Base-by-base conservation (phyloP, 2,888 invertebrate species). In the Erebia ligea region DNA sequence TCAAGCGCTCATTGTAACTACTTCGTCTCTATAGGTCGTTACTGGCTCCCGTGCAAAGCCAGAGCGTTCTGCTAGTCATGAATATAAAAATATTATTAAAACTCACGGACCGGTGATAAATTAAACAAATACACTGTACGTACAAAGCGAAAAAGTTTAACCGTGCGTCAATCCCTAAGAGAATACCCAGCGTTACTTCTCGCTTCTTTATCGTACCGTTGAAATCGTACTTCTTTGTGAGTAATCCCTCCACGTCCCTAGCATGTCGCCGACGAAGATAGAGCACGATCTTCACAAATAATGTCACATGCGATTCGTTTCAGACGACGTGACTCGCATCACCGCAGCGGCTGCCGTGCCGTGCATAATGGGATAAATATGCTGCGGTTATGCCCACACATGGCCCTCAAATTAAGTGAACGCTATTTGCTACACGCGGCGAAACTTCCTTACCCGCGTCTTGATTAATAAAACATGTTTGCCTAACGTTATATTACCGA, bases 291-390 rank as follows among this genome's bases (percentile, higher is more conserved):
- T 92, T 93, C 92, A 92, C 92, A 93, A 93, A 93, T 93, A 93
- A 93, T 93, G 93, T 93, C 93, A 92, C 93, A 93, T 92, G 92
- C 92, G 93, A 93, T 93, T 93, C 92, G 92, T 93, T 93, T 92
- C 92, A 85, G 86, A 82, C 85, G 87, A 92, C 93, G 93, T 92
- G 93, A 91, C 93, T 91, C 90, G 92, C 92, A 92, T 93, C 89
- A 81, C 86, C 87, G 87, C 85, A 86, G 86, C 85, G 83, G 84
- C 84, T 84, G 76, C 71, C 79, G 78, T 77, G 90, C 91, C 91
- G 84, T 90, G 91, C 92, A 92, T 93, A 92, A 93, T 92, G 92
- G 92, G 92, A 90, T 92, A 92, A 92, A 92, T 92, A 91, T 92
- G 91, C 90, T 86, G 91, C 89, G 91, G 91, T 86, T 90, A 89